Conservation (phyloP, 1,140 invertebrate genomes). For the Geopemphigus sp. region DNA sequence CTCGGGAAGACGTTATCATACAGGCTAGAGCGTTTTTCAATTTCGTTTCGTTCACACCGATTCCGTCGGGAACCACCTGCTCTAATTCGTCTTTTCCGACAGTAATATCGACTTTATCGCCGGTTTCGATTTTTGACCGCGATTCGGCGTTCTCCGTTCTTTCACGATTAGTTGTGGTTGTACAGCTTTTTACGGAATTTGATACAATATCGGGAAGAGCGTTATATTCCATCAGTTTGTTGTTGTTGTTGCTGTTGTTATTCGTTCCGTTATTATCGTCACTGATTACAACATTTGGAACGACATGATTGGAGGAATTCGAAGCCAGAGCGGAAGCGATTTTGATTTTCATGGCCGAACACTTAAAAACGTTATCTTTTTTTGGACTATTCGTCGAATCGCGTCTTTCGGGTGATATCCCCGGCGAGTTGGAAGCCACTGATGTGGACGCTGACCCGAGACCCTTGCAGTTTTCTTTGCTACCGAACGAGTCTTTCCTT, state of each 20-base stretch:
- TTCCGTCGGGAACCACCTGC: slow-evolving; percentile 26
- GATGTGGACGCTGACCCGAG: slow-evolving; percentile 14
- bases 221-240: neutral
- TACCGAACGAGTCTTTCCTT: slow-evolving; percentile 40
- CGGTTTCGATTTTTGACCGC: neutral
- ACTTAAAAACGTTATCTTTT: slow-evolving; percentile 27
- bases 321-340: slow-evolving; percentile 10
- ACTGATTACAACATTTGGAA: slow-evolving; percentile 53
- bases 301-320: neutral
- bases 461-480: slow-evolving; percentile 20
- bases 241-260: neutral
- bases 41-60: neutral
- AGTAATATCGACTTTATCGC: no score
- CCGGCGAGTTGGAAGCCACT: slow-evolving; percentile 14
- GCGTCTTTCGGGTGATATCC: slow-evolving; percentile 10
- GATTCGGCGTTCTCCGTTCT: neutral
- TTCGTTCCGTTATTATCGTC: neutral
- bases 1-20: neutral
- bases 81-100: slow-evolving; percentile 7
- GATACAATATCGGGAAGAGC: slow-evolving; percentile 27
- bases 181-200: slow-evolving; percentile 21
- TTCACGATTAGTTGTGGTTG: neutral
- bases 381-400: neutral
- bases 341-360: slow-evolving; percentile 27
- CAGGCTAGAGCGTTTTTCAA: slow-evolving; percentile 21